Percentiles rank a stretch among this genome's conserved stretches.
Conservation (phyloP, 1,140 invertebrate species). For the Drosophila ironensis region DNA sequence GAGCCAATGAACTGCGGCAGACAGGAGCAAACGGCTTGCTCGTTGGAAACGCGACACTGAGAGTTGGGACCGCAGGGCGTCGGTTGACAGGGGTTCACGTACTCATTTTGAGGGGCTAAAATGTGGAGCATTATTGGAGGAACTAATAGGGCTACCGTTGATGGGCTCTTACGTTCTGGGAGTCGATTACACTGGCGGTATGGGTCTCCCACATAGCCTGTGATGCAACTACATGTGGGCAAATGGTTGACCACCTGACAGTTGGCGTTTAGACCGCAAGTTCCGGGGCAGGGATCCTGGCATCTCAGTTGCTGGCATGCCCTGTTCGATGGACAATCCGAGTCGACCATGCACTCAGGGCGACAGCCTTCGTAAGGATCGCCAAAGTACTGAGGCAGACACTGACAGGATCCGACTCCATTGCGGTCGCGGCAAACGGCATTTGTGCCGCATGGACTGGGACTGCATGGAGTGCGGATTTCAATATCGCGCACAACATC, state of each 20-base stretch:
- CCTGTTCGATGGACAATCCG: constrained; percentile 87
- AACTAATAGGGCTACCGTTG: not conserved
- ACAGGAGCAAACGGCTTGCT: constrained; percentile 86
- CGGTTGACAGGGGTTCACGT: constrained; percentile 85
- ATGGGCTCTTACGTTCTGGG: constrained; percentile 71
- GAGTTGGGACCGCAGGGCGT: constrained; percentile 87
- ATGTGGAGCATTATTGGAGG: constrained; percentile 16
- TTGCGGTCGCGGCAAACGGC: constrained; percentile 87
- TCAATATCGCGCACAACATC: constrained; percentile 77
- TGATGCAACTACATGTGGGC: constrained; percentile 87
- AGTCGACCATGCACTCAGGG: constrained; percentile 86
- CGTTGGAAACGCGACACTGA: constrained; percentile 85
- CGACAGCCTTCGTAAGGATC: constrained; percentile 90
- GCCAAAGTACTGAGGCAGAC: constrained; percentile 87
- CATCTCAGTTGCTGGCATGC: constrained; percentile 88
- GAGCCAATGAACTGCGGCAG: constrained; percentile 84
- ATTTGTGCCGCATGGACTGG: constrained; percentile 89
- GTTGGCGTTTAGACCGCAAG: constrained; percentile 88
- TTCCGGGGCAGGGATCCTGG: constrained; percentile 88
- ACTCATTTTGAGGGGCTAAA: constrained; percentile 79
- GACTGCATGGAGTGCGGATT: constrained; percentile 84
- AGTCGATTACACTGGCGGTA: constrained; percentile 83
- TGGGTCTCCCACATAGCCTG: constrained; percentile 87
- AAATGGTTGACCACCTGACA: constrained; percentile 89
- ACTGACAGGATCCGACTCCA: constrained; percentile 87